Evolutionary conservation across 2,113 vertebrate species (phyloP).

Genomic region (Epinephelus cyanopodus): DNA sequence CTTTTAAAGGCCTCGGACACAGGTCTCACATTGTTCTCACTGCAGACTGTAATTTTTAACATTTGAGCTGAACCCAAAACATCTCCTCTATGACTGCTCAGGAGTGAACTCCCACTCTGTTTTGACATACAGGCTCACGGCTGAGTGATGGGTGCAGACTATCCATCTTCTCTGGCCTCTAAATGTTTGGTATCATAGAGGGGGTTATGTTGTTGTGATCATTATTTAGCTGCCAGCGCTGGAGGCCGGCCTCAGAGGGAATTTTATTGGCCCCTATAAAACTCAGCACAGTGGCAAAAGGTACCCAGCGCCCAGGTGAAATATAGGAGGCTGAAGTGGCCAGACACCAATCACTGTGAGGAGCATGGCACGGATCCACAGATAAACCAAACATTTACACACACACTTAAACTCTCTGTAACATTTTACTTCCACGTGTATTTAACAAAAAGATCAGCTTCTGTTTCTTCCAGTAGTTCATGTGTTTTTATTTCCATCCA

Average conservation of each 20-base stretch:
- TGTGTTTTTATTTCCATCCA: too few relatives aligned
- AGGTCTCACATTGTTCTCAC: constrained; percentile 35
- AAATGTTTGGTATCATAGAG: constrained; percentile 28
- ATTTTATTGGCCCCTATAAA: constrained; percentile 56
- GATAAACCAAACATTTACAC: constrained; percentile 1
- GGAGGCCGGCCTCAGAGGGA: constrained; percentile 3
- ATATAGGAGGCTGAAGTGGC: not conserved
- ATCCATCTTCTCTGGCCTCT: constrained; percentile 4
- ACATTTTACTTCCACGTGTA: not conserved
- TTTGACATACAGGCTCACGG: constrained; percentile 23
- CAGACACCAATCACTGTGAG: constrained; percentile 16
- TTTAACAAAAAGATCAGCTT: too few relatives aligned
- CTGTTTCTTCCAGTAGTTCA: too few relatives aligned
- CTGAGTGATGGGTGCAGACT: constrained; percentile 24
- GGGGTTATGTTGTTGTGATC: constrained; percentile 26
- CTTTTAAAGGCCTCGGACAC: constrained; percentile 15
- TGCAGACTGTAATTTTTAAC: constrained; percentile 26
- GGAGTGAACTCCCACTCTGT: constrained; percentile 15
- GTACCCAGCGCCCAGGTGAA: constrained; percentile 22
- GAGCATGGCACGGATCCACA: constrained; percentile 24
- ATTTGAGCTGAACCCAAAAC: constrained; percentile 28
- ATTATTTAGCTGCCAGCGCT: constrained; percentile 21
- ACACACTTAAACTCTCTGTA: not conserved
- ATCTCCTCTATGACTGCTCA: constrained; percentile 8
- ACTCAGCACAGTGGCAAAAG: constrained; percentile 11